These are phyloP conservation scores for Chymomyza caudatula DNA, from an alignment of 2,888 invertebrate species.

Conservation along the genomic window DNA sequence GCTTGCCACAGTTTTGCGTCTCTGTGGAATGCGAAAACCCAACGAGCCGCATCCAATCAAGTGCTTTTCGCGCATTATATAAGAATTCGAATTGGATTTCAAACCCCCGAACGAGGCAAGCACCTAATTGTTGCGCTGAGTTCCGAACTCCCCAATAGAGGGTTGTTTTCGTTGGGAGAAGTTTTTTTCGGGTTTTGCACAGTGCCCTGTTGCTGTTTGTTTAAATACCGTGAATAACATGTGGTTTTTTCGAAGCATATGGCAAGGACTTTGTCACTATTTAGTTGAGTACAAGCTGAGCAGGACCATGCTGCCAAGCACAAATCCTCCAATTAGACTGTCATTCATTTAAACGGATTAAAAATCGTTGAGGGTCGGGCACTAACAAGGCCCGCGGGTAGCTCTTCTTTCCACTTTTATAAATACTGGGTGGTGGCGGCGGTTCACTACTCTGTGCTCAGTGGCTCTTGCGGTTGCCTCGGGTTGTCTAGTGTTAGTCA, in stretches of 20 bases:
- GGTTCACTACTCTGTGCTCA: conserved; percentile 21
- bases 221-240: conserved; percentile 78
- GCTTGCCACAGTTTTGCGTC: conserved; percentile 1
- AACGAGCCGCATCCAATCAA: conserved; percentile 55
- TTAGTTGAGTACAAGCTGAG: conserved; percentile 39
- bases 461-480: conserved; percentile 55
- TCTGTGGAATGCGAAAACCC: background rate
- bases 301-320: conserved; percentile 31
- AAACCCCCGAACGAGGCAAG: conserved; percentile 21
- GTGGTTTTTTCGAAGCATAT: conserved; percentile 78
- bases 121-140: conserved; percentile 58
- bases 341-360: conserved; percentile 78
- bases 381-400: conserved; percentile 56
- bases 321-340: conserved; percentile 78
- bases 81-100: conserved; percentile 76
- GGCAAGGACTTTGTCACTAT: conserved; percentile 77
- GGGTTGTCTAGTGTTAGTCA: conserved; percentile 25
- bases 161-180: conserved; percentile 41
- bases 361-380: conserved; percentile 35
- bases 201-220: conserved; percentile 69
- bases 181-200: background rate
- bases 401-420: conserved; percentile 2
- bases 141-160: background rate
- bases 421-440: conserved; percentile 4
- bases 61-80: conserved; percentile 75